Conservation (phyloP, 2,113 vertebrate genomes). For the Nothocercus julius region DNA sequence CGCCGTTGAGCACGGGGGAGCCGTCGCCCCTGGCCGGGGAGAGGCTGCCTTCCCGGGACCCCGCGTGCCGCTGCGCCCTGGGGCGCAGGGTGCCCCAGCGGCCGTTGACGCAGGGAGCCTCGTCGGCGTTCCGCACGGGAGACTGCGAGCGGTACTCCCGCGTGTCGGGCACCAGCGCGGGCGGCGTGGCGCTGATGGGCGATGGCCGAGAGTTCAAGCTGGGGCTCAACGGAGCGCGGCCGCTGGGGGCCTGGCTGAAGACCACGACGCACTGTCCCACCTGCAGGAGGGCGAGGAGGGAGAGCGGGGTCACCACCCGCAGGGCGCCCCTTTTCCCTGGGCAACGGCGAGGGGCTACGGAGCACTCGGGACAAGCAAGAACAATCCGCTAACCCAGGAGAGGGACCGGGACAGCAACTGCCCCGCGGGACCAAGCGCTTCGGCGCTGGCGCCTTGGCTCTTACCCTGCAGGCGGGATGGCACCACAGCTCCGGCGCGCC, state of each 20-base stretch:
- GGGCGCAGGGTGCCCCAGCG: no score
- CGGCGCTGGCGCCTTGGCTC: neutral
- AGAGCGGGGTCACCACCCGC: neutral
- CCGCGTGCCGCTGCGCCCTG: no score
- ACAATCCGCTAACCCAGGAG: rapidly evolving
- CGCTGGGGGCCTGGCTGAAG: slow-evolving; percentile 96
- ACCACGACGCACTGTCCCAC: slow-evolving; percentile 98
- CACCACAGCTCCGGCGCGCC: slow-evolving; percentile 97
- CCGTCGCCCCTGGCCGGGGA: no score
- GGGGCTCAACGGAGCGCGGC: slow-evolving; percentile 93
- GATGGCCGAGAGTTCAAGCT: slow-evolving; percentile 97
- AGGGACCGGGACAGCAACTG: rapidly evolving
- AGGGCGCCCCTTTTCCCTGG: rapidly evolving
- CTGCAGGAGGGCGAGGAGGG: slow-evolving; percentile 67
- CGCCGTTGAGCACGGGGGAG: no score
- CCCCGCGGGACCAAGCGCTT: neutral
- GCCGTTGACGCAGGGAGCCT: no score
- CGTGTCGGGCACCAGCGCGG: slow-evolving; percentile 46
- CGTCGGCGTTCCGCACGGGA: no score
- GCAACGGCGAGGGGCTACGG: rapidly evolving
- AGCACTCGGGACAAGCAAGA: neutral
- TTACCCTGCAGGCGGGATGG: slow-evolving; percentile 94
- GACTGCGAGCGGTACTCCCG: no score
- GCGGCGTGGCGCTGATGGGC: slow-evolving; percentile 94
- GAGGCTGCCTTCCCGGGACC: no score